Conservation (phyloP, 2,888 invertebrate genomes). For the Drosophila vallismaia region DNA sequence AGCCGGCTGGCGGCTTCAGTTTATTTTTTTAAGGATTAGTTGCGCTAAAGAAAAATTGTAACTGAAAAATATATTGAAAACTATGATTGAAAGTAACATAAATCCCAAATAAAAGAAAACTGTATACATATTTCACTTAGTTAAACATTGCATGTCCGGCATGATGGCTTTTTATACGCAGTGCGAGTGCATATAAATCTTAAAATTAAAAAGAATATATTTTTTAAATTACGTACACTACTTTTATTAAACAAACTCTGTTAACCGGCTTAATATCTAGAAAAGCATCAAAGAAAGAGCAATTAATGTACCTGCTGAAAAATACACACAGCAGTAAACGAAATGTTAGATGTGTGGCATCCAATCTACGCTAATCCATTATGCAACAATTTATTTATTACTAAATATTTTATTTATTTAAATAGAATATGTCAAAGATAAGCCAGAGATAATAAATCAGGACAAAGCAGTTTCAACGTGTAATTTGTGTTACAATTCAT, state of each 20-base stretch:
- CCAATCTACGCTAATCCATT: conserved; percentile 58
- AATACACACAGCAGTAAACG: conserved; percentile 42
- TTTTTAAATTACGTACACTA: conserved; percentile 26
- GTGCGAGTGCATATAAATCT: conserved; percentile 22
- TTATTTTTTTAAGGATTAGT: conserved; percentile 80
- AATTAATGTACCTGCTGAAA: conserved; percentile 70
- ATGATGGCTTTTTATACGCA: conserved; percentile 65
- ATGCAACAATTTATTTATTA: conserved; percentile 78
- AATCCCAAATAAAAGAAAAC: conserved; percentile 43
- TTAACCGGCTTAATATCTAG: conserved; percentile 39
- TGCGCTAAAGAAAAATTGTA: conserved; percentile 74
- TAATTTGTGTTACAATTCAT: conserved; percentile 26
- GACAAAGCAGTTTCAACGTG: conserved; percentile 53
- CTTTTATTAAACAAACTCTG: conserved; percentile 30
- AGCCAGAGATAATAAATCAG: conserved; percentile 71
- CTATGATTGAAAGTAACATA: conserved; percentile 34
- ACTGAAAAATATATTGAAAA: conserved; percentile 58
- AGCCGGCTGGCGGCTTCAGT: conserved; percentile 57
- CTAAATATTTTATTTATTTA: conserved; percentile 75
- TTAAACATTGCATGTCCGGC: conserved; percentile 59
- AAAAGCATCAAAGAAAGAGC: conserved; percentile 70
- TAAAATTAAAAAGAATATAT: conserved; percentile 22
- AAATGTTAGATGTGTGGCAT: conserved; percentile 54
- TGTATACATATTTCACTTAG: conserved; percentile 62
- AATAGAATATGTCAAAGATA: conserved; percentile 75